Conservation (phyloP, 1,140 invertebrate species). For the Hylyphantes graminicola region DNA sequence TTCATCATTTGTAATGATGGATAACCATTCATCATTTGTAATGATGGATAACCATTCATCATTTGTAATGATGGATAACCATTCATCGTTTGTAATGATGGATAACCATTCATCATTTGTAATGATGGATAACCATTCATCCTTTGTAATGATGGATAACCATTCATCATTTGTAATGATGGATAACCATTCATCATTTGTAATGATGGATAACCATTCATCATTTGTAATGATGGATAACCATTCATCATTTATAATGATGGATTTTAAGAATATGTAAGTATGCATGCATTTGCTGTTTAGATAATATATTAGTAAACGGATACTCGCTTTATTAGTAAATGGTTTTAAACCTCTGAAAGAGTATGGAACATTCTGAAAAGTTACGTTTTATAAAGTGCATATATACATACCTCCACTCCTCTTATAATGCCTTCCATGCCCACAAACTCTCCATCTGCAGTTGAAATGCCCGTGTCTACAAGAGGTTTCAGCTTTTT, state of each 20-base stretch:
- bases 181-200: too few species aligned
- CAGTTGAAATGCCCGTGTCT: slow-evolving; percentile 9
- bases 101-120: too few species aligned
- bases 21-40: too few species aligned
- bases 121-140: too few species aligned
- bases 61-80: too few species aligned
- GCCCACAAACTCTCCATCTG: slow-evolving; percentile 29
- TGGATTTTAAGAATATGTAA: background rate
- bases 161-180: too few species aligned
- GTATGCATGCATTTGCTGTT: background rate
- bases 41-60: too few species aligned
- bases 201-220: too few species aligned
- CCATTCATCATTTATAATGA: background rate
- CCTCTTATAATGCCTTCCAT: slow-evolving; percentile 43
- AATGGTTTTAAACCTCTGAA: background rate
- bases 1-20: too few species aligned
- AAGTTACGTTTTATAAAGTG: background rate
- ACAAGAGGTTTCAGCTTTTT: slow-evolving; percentile 13
- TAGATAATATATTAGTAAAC: background rate
- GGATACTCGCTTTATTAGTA: background rate
- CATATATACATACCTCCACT: slow-evolving; percentile 26
- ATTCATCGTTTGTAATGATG: too few species aligned
- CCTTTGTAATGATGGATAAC: too few species aligned
- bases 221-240: too few species aligned
- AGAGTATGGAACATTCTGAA: background rate